Evolutionary conservation across 2,888 invertebrate species (phyloP), one percentile per base, ranked within the genome.

Genomic region (Agonum fuliginosum): DNA sequence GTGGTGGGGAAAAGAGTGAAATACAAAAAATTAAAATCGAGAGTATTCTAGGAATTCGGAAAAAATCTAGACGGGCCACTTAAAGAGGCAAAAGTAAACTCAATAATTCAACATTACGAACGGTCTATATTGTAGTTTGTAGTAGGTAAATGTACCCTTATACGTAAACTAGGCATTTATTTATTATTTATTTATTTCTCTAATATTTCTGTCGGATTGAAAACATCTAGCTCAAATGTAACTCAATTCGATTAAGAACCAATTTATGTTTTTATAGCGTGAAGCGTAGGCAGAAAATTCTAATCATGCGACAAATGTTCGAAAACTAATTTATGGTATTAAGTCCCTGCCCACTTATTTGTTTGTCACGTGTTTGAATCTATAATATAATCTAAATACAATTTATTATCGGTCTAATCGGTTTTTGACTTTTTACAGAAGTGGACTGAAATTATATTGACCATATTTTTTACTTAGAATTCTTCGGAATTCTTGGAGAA

Each of bases 261-360:
- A 27, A 62, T 62, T 62, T 62, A 19, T 27, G 27, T 62, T 62
- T 62, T 62, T 62, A 62, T 62, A 30, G 46, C 46, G 46, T 46
- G 24, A 54, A 12, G 8, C 58, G 58, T 62, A 14, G 58, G 58
- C 12, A 3, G 34, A 34, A 30, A 34, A 30, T 24, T 54, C 58
- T 17, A 62, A 62, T 22, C 54, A 27, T n/a, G 12, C 30, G 30
- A 30, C 30, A 30, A 62, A 62, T 30, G 8, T 30, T 30, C 6
- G 14, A 17, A 62, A 62, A 34, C 34, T 62, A 62, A 62, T 62
- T 62, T 62, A 62, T 62, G 17, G 17, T 27, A 62, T 62, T 62
- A 62, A 30, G 27, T 12, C 27, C 14, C 58, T 62, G 58, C 58
- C 58, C 58, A 62, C 58, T 30, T 27, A 34, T 62, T 1, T 27